Evolutionary conservation across 2,888 invertebrate genomes (phyloP).

Genomic region (Phasia obesa): DNA sequence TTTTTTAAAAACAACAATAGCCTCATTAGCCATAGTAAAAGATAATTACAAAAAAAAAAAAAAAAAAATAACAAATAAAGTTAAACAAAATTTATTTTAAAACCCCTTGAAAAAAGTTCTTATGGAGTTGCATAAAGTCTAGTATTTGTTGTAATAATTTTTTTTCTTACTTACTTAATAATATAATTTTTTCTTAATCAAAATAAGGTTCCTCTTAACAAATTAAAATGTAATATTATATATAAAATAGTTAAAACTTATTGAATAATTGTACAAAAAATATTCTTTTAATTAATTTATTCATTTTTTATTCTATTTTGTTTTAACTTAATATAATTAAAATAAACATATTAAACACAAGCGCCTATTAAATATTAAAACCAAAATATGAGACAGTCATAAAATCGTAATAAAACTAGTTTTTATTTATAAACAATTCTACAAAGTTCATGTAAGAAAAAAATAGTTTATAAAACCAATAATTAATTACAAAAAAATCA

Average conservation of each 20-base stretch:
- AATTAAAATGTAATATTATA: constrained; percentile 48
- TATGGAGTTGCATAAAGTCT: constrained; percentile 1
- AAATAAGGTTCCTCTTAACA: constrained; percentile 69
- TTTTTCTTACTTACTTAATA: constrained; percentile 8
- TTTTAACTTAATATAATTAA: background rate
- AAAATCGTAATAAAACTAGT: constrained; percentile 55
- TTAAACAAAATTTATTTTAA: constrained; percentile 53
- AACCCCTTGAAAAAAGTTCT: constrained; percentile 2
- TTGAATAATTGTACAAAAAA: constrained; percentile 49
- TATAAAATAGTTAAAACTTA: constrained; percentile 49
- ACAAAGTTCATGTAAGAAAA: constrained; percentile 40
- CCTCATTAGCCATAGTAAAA: constrained; percentile 73
- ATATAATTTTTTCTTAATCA: constrained; percentile 37
- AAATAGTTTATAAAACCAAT: constrained; percentile 44
- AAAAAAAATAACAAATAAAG: too few relatives aligned
- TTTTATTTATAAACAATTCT: constrained; percentile 59
- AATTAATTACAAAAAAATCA: constrained; percentile 13
- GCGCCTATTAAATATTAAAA: constrained; percentile 62
- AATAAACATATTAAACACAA: constrained; percentile 35
- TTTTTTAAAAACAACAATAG: constrained; percentile 72
- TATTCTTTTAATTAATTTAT: constrained; percentile 8
- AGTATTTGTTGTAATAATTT: background rate
- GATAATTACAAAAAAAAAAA: constrained; percentile 34
- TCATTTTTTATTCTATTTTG: background rate
- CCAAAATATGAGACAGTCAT: constrained; percentile 20